A percentile compares a stretch with the other conserved stretches of the same genome.
phyloP scores from a whole-genome alignment of 2,888 invertebrate genomes.

The Tiliacea aurago region DNA sequence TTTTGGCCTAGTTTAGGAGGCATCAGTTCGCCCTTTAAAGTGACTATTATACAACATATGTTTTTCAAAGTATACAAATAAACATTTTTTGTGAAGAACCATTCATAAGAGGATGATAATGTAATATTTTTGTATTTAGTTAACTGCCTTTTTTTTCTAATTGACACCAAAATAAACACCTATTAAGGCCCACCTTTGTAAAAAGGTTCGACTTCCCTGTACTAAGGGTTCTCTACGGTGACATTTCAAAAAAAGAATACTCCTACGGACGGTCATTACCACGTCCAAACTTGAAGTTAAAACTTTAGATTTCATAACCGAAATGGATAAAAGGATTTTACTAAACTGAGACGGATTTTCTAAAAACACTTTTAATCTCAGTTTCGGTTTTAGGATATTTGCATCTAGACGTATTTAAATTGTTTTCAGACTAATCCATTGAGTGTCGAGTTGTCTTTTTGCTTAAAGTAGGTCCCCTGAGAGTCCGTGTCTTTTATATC shows the following conservation, averaged over 20 bases:
- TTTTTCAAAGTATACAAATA: no score
- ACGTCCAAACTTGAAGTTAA: background rate
- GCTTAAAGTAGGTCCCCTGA: background rate
- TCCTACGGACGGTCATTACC: background rate
- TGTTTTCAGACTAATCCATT: slow-evolving; percentile 13
- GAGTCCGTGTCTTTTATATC: slow-evolving; percentile 3
- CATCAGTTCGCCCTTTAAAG: no score
- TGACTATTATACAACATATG: no score
- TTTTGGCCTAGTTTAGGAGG: no score
- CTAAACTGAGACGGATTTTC: background rate
- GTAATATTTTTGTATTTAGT: background rate
- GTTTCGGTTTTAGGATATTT: slow-evolving; percentile 3
- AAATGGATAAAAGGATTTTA: slow-evolving; percentile 8
- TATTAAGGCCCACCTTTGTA: background rate
- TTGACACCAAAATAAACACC: background rate
- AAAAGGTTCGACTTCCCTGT: background rate
- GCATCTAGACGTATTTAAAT: slow-evolving; percentile 15
- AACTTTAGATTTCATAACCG: background rate
- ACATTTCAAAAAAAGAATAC: background rate
- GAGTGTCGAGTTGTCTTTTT: slow-evolving; percentile 3
- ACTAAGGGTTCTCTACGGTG: background rate
- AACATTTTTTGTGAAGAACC: no score
- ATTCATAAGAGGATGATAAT: background rate
- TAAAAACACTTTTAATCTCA: background rate
- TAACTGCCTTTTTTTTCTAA: background rate